A percentile compares a stretch with the other conserved stretches of the same genome.
Conservation (phyloP, 2,888 invertebrate species). For the Tenthredo mesomela region DNA sequence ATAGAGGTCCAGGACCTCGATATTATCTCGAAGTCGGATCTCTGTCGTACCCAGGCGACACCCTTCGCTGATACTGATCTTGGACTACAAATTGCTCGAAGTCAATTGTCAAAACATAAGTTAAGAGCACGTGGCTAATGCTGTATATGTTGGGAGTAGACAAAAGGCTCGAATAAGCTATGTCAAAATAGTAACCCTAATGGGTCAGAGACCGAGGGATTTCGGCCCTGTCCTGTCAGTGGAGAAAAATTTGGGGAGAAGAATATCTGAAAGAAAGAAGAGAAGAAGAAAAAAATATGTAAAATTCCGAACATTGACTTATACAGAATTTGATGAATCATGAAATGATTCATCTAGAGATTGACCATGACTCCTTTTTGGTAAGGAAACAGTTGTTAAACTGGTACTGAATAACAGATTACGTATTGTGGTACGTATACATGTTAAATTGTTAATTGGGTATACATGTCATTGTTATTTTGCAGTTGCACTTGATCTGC, state of each 20-base stretch:
- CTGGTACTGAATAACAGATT: neutral
- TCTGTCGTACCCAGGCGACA: conserved; percentile 19
- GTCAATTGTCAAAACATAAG: conserved; percentile 49
- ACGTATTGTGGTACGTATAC: neutral
- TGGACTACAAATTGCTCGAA: conserved; percentile 47
- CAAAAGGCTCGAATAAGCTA: conserved; percentile 1
- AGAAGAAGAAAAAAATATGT: neutral
- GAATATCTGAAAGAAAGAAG: neutral
- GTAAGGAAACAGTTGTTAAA: neutral
- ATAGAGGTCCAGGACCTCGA: conserved; percentile 39
- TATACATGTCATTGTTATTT: conserved; percentile 7
- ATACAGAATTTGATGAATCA: neutral
- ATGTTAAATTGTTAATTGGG: neutral
- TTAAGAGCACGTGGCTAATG: conserved; percentile 44
- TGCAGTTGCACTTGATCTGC: conserved; percentile 10
- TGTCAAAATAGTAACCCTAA: conserved; percentile 5
- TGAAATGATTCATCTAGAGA: neutral
- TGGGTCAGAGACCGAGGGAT: neutral
- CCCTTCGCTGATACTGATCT: conserved; percentile 44
- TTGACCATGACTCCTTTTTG: neutral
- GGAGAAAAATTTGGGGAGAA: neutral
- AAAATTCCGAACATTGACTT: neutral
- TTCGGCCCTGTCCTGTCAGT: neutral
- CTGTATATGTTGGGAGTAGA: conserved; percentile 1
- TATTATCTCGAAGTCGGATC: conserved; percentile 32